These are phyloP conservation scores for Lophotis ruficrista DNA, from an alignment of 2,113 vertebrate species.

Conservation along the genomic window DNA sequence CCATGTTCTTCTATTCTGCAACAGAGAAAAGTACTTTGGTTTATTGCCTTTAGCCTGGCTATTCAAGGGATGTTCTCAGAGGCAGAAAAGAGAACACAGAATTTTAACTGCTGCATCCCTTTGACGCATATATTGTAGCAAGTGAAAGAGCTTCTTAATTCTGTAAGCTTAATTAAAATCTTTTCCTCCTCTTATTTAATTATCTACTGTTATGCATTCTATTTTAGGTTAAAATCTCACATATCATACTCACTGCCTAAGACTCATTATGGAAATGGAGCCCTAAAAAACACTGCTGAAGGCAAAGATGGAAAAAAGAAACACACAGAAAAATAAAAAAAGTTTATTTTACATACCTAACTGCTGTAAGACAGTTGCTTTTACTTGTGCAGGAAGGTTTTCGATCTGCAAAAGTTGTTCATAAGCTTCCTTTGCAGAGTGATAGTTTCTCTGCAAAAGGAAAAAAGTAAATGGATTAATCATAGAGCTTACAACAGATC, in stretches of 20 bases:
- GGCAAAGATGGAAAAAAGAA: background rate
- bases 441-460: conserved; percentile 91
- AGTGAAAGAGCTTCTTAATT: background rate
- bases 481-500: conserved; percentile 47
- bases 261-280: background rate
- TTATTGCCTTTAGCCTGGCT: background rate
- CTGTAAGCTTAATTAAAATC: background rate
- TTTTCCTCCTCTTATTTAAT: conserved; percentile 12
- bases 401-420: conserved; percentile 95
- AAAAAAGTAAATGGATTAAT: conserved; percentile 61
- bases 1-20: background rate
- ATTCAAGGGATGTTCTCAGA: background rate
- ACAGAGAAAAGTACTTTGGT: background rate
- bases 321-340: background rate
- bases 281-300: conserved; percentile 36
- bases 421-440: conserved; percentile 96
- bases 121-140: background rate
- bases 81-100: background rate
- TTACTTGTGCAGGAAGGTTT: conserved; percentile 96
- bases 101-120: background rate
- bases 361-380: conserved; percentile 96
- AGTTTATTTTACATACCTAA: conserved; percentile 86
- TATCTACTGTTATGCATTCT: background rate
- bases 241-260: background rate
- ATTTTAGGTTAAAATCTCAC: background rate